Conservation (phyloP, 2,888 invertebrate species). For the Hypomecis atomaria region DNA sequence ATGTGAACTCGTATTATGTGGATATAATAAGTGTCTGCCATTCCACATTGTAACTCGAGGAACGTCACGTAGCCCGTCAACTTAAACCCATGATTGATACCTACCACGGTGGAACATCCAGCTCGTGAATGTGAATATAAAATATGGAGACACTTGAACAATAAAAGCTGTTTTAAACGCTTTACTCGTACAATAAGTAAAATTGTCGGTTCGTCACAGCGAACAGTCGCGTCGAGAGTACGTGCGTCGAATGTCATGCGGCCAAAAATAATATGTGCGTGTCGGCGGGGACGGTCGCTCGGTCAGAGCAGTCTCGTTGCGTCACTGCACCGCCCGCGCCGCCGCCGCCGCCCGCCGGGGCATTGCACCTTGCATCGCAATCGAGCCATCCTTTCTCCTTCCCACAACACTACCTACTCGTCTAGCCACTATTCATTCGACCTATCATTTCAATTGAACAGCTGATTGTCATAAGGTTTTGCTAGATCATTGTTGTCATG, state of each 20-base stretch:
- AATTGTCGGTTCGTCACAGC: constrained; percentile 65
- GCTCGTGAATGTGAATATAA: constrained; percentile 50
- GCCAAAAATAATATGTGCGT: constrained; percentile 73
- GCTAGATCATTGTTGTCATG: constrained; percentile 10
- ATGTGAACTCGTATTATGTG: constrained; percentile 51
- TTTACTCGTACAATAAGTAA: constrained; percentile 51
- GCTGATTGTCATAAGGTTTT: constrained; percentile 63
- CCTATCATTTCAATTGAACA: constrained; percentile 72
- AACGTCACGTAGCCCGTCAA: constrained; percentile 51
- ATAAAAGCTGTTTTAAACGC: constrained; percentile 49
- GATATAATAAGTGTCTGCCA: constrained; percentile 47
- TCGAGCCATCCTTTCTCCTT: constrained; percentile 50
- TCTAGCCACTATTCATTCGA: constrained; percentile 54
- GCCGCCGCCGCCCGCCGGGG: constrained; percentile 59
- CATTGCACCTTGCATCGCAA: constrained; percentile 74
- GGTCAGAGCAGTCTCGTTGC: constrained; percentile 79
- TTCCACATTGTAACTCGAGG: constrained; percentile 45
- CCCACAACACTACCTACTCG: constrained; percentile 49
- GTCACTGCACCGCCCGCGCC: constrained; percentile 65
- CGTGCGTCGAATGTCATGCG: constrained; percentile 60
- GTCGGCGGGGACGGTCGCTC: constrained; percentile 59
- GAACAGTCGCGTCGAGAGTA: constrained; percentile 38
- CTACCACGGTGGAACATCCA: constrained; percentile 44
- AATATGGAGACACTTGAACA: constrained; percentile 45
- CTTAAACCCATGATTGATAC: constrained; percentile 58